phyloP scores from a whole-genome alignment of 2,113 vertebrate genomes.

The Copsychus sechellarum region DNA sequence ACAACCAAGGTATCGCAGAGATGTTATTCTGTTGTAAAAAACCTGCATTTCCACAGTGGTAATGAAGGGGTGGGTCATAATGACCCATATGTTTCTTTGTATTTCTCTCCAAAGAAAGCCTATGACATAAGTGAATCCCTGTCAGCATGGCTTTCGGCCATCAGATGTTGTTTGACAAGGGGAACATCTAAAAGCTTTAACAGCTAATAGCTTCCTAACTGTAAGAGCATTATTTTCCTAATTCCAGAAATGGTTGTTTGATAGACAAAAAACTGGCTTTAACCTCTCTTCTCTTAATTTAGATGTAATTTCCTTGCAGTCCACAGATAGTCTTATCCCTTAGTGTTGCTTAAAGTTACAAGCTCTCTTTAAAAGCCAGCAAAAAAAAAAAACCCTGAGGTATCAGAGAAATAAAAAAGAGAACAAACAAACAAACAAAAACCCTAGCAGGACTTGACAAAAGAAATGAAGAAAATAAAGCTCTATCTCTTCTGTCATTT shows the following conservation, averaged over 20 bases:
- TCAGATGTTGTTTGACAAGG: background rate
- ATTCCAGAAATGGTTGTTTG: slow-evolving; percentile 5
- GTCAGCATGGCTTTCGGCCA: background rate
- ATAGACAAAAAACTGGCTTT: slow-evolving; percentile 18
- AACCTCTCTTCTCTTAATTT: background rate
- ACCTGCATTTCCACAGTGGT: background rate
- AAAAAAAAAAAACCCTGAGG: background rate
- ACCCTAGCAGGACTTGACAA: background rate
- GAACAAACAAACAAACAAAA: background rate
- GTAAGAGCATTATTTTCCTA: slow-evolving; percentile 15
- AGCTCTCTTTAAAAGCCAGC: background rate
- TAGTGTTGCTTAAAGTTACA: background rate
- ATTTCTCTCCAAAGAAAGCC: background rate
- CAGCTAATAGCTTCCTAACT: slow-evolving; percentile 3
- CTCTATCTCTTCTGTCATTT: background rate
- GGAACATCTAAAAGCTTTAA: slow-evolving; percentile 28
- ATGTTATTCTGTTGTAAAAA: slow-evolving; percentile 43
- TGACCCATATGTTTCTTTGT: slow-evolving; percentile 33
- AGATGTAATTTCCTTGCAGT: background rate
- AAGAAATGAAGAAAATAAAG: background rate
- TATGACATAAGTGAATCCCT: slow-evolving; percentile 21
- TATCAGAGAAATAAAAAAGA: background rate
- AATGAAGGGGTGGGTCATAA: background rate
- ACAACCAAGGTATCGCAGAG: slow-evolving; percentile 52
- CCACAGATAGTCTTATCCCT: background rate